Percentiles rank a stretch among this genome's conserved stretches.
phyloP scores from a whole-genome alignment of 2,113 vertebrate genomes.

The Larimichthys polyactis region DNA sequence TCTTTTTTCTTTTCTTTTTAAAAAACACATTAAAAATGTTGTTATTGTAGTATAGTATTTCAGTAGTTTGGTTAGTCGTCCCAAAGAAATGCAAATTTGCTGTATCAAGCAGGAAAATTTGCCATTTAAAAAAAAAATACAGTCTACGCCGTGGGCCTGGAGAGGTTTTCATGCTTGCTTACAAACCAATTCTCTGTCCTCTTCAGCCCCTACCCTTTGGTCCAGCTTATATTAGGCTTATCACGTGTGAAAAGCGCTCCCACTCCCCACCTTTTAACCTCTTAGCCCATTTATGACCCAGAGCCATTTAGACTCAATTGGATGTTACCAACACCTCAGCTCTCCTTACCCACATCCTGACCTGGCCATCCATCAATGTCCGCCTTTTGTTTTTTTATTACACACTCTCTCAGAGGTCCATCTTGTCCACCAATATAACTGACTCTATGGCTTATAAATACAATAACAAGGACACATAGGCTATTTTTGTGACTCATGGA shows the following conservation, averaged over 20 bases:
- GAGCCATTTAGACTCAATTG: constrained; percentile 82
- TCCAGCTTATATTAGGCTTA: constrained; percentile 68
- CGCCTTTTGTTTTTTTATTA: constrained; percentile 76
- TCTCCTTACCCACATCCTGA: constrained; percentile 70
- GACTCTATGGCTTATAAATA: constrained; percentile 72
- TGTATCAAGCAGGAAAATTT: neutral
- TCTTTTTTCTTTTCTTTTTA: too few relatives aligned
- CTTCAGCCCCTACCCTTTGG: constrained; percentile 37
- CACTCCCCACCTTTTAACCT: constrained; percentile 78
- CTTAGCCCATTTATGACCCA: constrained; percentile 80
- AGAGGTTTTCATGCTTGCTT: neutral
- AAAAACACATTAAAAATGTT: neutral
- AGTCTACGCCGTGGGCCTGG: neutral
- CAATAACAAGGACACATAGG: constrained; percentile 75
- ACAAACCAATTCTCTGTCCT: constrained; percentile 31
- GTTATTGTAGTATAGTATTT: too few relatives aligned
- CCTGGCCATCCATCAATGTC: constrained; percentile 78
- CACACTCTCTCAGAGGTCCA: constrained; percentile 70
- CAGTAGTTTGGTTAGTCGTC: neutral
- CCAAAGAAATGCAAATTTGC: neutral
- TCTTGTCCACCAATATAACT: constrained; percentile 69
- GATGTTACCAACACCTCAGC: constrained; percentile 79
- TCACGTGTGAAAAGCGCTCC: constrained; percentile 63
- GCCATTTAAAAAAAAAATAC: neutral
- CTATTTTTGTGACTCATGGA: constrained; percentile 54